Percentiles rank a stretch among this genome's conserved stretches.
These are phyloP conservation scores for Heliothis subflexa DNA, from an alignment of 1,140 invertebrate species.

Conservation along the genomic window DNA sequence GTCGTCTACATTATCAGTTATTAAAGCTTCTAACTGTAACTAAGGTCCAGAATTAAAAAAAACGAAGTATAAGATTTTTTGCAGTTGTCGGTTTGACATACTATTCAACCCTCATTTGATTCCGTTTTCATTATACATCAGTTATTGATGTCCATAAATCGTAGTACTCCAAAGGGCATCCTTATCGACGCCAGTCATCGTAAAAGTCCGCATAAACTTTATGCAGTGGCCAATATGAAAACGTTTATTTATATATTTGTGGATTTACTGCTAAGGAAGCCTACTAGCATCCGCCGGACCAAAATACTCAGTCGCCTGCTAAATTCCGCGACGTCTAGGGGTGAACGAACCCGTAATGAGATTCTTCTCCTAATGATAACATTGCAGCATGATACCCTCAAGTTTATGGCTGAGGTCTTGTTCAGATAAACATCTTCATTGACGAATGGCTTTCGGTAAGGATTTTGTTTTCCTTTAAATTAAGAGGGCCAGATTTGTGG, in stretches of 20 bases:
- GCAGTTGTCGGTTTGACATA: too few relatives aligned
- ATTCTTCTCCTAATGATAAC: constrained; percentile 45
- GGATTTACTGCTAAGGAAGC: constrained; percentile 77
- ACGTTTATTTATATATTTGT: constrained; percentile 78
- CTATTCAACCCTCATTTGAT: background rate
- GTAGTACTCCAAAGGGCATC: constrained; percentile 57
- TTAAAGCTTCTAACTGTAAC: too few relatives aligned
- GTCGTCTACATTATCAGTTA: too few relatives aligned
- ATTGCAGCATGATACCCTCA: constrained; percentile 32
- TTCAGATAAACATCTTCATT: constrained; percentile 26
- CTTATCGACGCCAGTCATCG: constrained; percentile 69
- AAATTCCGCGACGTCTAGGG: constrained; percentile 82
- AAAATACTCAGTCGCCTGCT: constrained; percentile 76
- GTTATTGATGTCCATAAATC: constrained; percentile 24
- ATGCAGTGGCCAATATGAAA: constrained; percentile 66
- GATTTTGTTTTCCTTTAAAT: constrained; percentile 13
- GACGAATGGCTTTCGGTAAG: constrained; percentile 12
- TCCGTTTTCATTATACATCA: constrained; percentile 11
- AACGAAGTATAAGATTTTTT: too few relatives aligned
- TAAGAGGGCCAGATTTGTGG: background rate
- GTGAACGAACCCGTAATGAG: constrained; percentile 72
- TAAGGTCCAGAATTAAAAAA: too few relatives aligned
- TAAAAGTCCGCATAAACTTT: constrained; percentile 71
- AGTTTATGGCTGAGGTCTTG: constrained; percentile 35
- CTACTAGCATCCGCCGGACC: constrained; percentile 76